Evolutionary conservation across 1,140 invertebrate genomes (phyloP), one percentile per base, ranked within the genome.

Genomic region (Leptonema lineaticorne): DNA sequence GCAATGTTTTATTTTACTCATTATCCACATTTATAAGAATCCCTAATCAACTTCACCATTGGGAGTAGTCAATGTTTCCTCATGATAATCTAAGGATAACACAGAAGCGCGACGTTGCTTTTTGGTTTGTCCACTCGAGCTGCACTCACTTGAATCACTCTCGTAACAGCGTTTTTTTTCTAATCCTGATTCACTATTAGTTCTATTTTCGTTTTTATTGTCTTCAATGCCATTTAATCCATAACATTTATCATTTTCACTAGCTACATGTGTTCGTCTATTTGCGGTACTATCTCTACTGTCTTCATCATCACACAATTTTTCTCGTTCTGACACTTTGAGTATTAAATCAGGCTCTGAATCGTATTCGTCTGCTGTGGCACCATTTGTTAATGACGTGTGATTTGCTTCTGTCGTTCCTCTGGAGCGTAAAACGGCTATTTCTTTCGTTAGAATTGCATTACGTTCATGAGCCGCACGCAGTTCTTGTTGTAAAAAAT

Each of bases 401-500:
- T 66, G 63, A 29, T 33, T 27, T 2, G 59, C 29, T 28, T 65
- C 68, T 11, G 68, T 11, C 6, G 53, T 27, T 26, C 37, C 37
- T 63, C 57, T 45, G n/a, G 50, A 11, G 29, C 64, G 30, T 29
- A 71, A 63, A 18, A 20, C 9, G 9, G 22, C 20, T 26, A 67
- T 45, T 56, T 70, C 66, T 28, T 58, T 26, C 14, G 46, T 59
- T n/a, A 67, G 56, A 24, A 22, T 37, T 22, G 56, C 68, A 37
- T 83, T 81, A 1, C 83, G 83, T 64, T 91, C 90, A 72, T 90
- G 88, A 0, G 90, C 84, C 73, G 91, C 91, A 45, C 92, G 85
- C 50, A 98, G 78, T 78, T 98, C 94, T 77, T 95, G 93, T 76
- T 98, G 95, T 59, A 98, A 84, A 79, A 93, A 93, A 76, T 94